phyloP scores from a whole-genome alignment of 2,888 invertebrate genomes.

The Xestia rhomboidea region DNA sequence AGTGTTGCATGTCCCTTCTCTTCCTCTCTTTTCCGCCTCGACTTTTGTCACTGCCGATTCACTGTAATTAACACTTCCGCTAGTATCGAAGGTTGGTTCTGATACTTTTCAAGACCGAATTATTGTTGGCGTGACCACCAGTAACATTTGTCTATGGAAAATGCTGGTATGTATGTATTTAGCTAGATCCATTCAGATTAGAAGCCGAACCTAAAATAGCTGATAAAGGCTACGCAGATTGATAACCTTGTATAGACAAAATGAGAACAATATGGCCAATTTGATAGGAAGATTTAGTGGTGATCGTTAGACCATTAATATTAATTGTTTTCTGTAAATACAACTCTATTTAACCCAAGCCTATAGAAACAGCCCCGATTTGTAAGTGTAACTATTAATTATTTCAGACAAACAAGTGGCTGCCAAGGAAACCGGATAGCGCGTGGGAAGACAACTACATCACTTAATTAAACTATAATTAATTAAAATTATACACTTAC shows the following conservation, averaged over 20 bases:
- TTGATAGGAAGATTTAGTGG: constrained; percentile 1
- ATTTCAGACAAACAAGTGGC: constrained; percentile 18
- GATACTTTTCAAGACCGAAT: no score
- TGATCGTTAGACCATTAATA: background rate
- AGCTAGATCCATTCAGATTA: background rate
- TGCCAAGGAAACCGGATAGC: background rate
- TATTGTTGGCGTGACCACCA: no score
- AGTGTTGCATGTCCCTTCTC: no score
- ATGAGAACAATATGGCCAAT: background rate
- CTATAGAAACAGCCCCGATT: background rate
- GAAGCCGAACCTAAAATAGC: background rate
- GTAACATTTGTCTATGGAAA: background rate
- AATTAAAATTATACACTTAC: constrained; percentile 25
- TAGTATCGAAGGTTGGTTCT: no score
- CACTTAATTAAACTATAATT: constrained; percentile 33
- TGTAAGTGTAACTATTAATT: constrained; percentile 17
- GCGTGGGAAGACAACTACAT: constrained; percentile 13
- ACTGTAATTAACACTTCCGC: no score
- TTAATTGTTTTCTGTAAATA: background rate
- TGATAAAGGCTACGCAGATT: background rate
- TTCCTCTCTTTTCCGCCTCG: no score
- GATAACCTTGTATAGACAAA: background rate
- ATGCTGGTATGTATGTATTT: background rate
- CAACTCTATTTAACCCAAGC: background rate
- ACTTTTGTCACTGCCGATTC: no score